phyloP scores from a whole-genome alignment of 2,797 vertebrate species.

The Notolepis coatsorum region DNA sequence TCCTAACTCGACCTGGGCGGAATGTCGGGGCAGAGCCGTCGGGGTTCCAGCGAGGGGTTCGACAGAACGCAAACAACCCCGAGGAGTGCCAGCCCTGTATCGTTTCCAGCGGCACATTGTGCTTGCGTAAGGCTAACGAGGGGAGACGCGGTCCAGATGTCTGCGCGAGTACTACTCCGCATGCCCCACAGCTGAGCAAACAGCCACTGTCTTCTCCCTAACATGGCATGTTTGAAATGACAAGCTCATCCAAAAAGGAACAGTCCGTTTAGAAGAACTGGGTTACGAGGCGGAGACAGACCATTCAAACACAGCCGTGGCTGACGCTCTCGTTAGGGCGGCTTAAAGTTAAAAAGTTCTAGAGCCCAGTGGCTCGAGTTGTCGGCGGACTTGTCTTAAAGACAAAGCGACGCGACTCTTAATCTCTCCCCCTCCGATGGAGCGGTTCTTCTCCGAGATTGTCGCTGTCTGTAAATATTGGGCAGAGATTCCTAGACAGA shows the following conservation, averaged over 20 bases:
- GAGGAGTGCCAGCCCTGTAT: conserved; percentile 21
- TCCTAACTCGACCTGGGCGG: conserved; percentile 43
- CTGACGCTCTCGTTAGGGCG: conserved; percentile 5
- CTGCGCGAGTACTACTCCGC: conserved; percentile 25
- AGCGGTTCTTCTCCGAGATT: conserved; percentile 29
- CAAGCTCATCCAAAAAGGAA: conserved; percentile 63
- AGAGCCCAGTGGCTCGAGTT: background rate
- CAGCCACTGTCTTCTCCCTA: conserved; percentile 70
- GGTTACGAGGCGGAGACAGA: conserved; percentile 13
- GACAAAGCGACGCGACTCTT: background rate
- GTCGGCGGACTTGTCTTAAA: background rate
- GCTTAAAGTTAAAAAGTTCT: conserved; percentile 12
- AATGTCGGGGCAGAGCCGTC: background rate
- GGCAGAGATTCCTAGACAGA: conserved; percentile 64
- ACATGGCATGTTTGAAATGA: conserved; percentile 78
- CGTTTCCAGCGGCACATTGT: background rate
- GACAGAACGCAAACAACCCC: too few relatives aligned
- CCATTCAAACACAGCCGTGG: conserved; percentile 17
- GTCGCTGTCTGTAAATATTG: conserved; percentile 64
- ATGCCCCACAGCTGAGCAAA: conserved; percentile 81
- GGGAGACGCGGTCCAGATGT: conserved; percentile 68
- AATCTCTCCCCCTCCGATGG: background rate
- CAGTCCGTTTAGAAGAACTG: conserved; percentile 23
- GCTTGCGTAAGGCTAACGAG: conserved; percentile 43
- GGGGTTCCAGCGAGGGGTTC: background rate